A percentile compares a stretch with the other conserved stretches of the same genome.
Conservation (phyloP, 2,888 invertebrate species). For the Zeuzera pyrina region DNA sequence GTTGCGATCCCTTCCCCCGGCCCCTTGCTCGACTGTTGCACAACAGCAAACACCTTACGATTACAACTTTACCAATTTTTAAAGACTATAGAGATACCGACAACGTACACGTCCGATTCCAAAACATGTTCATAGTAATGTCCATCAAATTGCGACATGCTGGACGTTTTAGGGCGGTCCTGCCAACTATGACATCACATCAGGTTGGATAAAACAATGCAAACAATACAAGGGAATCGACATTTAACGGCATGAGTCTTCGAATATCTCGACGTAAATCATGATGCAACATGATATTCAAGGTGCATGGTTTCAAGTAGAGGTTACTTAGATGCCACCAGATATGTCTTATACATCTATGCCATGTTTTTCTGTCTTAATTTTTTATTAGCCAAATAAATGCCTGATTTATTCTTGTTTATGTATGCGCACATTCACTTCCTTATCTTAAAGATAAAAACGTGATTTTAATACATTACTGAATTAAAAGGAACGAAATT, state of each 20-base stretch:
- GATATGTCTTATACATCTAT: no score
- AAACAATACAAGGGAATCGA: conserved; percentile 57
- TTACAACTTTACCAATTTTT: conserved; percentile 37
- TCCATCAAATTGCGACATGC: conserved; percentile 47
- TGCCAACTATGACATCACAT: conserved; percentile 60
- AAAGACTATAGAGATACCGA: conserved; percentile 21
- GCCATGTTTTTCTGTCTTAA: no score
- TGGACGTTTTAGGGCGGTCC: conserved; percentile 38
- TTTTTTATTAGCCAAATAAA: no score
- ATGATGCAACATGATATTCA: conserved; percentile 45
- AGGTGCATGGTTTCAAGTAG: conserved; percentile 26
- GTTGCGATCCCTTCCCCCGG: conserved; percentile 33
- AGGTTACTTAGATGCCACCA: background rate
- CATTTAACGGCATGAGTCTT: conserved; percentile 54
- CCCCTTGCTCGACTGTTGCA: conserved; percentile 30
- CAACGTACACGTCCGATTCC: background rate
- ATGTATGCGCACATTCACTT: no score
- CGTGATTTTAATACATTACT: no score
- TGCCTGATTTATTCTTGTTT: no score
- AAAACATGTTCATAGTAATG: conserved; percentile 15
- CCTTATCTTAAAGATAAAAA: no score
- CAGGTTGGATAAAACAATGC: conserved; percentile 46
- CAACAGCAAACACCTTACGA: conserved; percentile 39
- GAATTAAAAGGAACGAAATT: no score
- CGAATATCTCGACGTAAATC: conserved; percentile 43